phyloP scores from a whole-genome alignment of 2,888 invertebrate genomes.

The Cancer borealis region DNA sequence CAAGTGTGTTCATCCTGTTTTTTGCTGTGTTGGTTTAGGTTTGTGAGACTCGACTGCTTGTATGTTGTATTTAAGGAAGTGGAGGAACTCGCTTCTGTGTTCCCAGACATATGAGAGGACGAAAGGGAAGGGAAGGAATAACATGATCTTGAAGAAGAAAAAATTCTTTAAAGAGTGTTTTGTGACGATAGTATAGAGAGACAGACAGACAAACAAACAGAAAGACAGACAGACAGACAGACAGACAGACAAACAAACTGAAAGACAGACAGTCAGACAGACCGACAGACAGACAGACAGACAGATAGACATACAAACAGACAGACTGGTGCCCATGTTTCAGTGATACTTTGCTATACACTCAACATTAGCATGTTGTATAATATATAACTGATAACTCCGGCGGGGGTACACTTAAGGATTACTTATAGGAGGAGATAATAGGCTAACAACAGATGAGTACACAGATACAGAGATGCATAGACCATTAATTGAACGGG shows the following conservation, averaged over 20 bases:
- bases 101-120: not conserved
- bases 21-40: too few relatives aligned
- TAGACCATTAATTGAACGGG: not conserved
- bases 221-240: not conserved
- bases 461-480: conserved; percentile 22
- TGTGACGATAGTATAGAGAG: too few relatives aligned
- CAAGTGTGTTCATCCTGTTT: not conserved
- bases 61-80: not conserved
- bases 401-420: not conserved
- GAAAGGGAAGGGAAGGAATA: not conserved
- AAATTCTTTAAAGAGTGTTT: too few relatives aligned
- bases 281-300: not conserved
- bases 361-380: not conserved
- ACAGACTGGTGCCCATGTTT: not conserved
- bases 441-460: conserved; percentile 30
- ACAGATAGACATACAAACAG: not conserved
- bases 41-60: too few relatives aligned
- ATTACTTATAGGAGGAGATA: conserved; percentile 43
- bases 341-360: not conserved
- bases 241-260: not conserved
- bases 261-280: not conserved
- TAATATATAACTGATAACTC: not conserved
- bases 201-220: not conserved
- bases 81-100: not conserved
- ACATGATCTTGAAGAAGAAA: not conserved